phyloP scores from a whole-genome alignment of 2,888 invertebrate genomes.

The Pristionchus arcanus region DNA sequence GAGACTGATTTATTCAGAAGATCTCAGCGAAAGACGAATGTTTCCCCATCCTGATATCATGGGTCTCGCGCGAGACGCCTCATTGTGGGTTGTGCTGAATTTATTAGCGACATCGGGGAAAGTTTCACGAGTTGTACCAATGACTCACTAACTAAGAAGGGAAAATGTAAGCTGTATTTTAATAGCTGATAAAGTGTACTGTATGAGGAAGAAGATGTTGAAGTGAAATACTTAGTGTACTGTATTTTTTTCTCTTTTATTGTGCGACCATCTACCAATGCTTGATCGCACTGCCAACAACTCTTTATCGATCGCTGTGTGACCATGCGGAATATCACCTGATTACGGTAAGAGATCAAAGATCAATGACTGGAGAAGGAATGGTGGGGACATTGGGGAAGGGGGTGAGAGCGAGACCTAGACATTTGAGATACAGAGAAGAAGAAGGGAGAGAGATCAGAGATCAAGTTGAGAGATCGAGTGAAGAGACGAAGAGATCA shows the following conservation, averaged over 20 bases:
- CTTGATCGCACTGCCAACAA: neutral
- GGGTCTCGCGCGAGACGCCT: neutral
- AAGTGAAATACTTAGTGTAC: no score
- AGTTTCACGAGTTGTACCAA: neutral
- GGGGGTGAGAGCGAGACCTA: constrained; percentile 11
- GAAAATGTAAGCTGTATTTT: no score
- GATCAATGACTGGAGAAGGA: neutral
- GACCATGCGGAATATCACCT: constrained; percentile 11
- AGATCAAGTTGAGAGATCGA: neutral
- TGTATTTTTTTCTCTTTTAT: no score
- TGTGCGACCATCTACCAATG: no score
- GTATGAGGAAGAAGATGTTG: no score
- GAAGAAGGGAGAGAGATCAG: neutral
- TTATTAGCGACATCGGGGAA: neutral
- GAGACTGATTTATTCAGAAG: neutral
- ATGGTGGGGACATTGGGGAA: neutral
- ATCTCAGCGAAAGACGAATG: neutral
- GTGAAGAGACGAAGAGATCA: neutral
- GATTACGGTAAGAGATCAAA: neutral
- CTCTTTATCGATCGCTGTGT: constrained; percentile 41
- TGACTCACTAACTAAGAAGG: no score
- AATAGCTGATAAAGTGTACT: no score
- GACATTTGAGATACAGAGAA: neutral
- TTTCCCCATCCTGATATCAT: neutral
- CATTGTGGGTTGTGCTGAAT: neutral